Base-by-base conservation (phyloP, 2,113 vertebrate genomes). In the Heterocephalus glaber region DNA sequence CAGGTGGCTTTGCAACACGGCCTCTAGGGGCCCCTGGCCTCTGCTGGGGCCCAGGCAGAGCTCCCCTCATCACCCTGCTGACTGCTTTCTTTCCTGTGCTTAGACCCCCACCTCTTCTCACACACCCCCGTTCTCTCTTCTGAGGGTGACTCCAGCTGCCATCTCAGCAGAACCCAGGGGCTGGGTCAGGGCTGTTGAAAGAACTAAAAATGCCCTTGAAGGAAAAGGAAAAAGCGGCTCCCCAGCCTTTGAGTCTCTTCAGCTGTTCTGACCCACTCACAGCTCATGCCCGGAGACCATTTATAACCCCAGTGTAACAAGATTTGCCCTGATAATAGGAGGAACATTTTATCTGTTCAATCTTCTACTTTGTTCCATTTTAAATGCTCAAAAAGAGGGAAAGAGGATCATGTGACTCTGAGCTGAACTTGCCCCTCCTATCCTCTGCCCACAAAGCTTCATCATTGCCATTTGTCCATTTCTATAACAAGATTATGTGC, bases 91-190 rank as follows among this genome's bases (percentile, higher is more conserved):
- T 38, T 28, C 60, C 10, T 5, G 4, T 5, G n/a, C 41, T 70
- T 13, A 16, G 2, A 12, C 0, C 35, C 9, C 4, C 0, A 1
- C 11, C 16, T 24, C 11, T 2, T 22, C 3, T n/a, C 3, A n/a
- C 41, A 49, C 3, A 2, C 54, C 47, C 16, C 1, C 20, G 38
- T 12, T 3, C 30, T 60, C 41, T 24, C 8, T 16, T 72, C 54
- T 13, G 12, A 79, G 41, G 82, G 3, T 0, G 1, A 47, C 14
- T 28, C 70, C 26, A 5, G 16, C 33, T 90, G 61, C 61, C 44
- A 5, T 2, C 13, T 38, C 33, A 30, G 38, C 65, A 89, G 84
- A 49, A 52, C 10, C 70, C 17, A 58, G 26, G 35, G 44, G 26
- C 17, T 9, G 4, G 2, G 47, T 38, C 60, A 38, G 54, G 68